phyloP scores from a whole-genome alignment of 2,797 vertebrate genomes.

The Enteromius argenteus region DNA sequence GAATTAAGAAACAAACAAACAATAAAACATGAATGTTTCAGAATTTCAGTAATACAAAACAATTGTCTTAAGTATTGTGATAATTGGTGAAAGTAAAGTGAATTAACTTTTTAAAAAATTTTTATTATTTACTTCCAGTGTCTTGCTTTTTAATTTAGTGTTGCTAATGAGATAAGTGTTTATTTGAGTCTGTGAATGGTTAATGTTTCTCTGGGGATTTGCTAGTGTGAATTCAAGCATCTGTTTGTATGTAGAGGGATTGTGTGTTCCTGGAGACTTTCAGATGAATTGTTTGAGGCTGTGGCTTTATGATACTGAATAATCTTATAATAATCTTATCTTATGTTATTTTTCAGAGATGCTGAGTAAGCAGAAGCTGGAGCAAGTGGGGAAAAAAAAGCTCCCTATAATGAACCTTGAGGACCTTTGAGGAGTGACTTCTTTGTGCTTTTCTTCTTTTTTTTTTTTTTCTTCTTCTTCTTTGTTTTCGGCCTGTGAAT shows the following conservation, averaged over 20 bases:
- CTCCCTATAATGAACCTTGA: conserved; percentile 12
- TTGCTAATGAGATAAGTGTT: background rate
- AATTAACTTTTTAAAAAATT: background rate
- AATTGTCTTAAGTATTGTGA: background rate
- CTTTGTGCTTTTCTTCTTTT: background rate
- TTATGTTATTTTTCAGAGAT: conserved; percentile 59
- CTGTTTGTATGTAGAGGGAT: background rate
- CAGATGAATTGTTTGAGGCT: background rate
- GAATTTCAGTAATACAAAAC: background rate
- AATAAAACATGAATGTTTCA: background rate
- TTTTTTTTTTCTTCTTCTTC: background rate
- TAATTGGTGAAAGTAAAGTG: background rate
- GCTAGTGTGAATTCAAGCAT: background rate
- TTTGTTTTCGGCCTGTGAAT: conserved; percentile 45
- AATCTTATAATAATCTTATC: no score
- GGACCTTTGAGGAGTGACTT: conserved; percentile 30
- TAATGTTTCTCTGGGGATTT: background rate
- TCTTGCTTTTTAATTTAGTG: background rate
- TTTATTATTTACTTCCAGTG: background rate
- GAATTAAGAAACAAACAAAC: background rate
- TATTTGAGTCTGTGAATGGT: background rate
- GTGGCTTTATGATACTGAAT: background rate
- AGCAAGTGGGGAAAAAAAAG: background rate
- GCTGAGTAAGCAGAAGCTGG: conserved; percentile 61
- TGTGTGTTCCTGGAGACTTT: background rate